phyloP scores from a whole-genome alignment of 1,140 invertebrate species.

The Helicoverpa zea region DNA sequence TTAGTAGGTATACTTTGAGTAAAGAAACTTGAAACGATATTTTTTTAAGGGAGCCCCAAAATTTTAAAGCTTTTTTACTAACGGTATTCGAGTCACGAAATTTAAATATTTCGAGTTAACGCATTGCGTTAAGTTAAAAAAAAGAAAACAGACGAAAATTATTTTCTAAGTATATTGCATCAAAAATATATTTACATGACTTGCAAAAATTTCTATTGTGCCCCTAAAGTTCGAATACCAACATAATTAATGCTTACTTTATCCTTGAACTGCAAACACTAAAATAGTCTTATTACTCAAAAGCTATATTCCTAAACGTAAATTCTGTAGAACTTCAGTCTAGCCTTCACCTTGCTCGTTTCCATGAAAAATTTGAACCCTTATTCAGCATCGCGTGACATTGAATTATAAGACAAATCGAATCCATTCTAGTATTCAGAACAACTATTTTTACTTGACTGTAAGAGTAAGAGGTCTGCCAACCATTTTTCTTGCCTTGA shows the following conservation, averaged over 20 bases:
- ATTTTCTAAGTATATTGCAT: no score
- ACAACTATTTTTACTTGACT: slow-evolving; percentile 35
- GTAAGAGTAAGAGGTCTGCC: slow-evolving; percentile 18
- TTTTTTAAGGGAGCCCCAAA: neutral
- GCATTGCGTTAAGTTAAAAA: no score
- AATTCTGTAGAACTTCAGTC: neutral
- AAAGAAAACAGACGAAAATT: no score
- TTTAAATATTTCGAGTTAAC: neutral
- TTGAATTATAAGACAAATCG: slow-evolving; percentile 34
- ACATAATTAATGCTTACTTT: neutral
- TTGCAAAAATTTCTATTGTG: neutral
- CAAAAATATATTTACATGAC: neutral
- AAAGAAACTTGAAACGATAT: neutral
- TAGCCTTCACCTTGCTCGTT: slow-evolving; percentile 13
- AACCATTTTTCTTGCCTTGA: slow-evolving; percentile 19
- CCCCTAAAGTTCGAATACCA: neutral
- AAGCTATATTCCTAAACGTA: neutral
- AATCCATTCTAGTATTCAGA: slow-evolving; percentile 31
- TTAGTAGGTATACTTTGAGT: neutral
- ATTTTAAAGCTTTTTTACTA: neutral
- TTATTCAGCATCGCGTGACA: slow-evolving; percentile 34
- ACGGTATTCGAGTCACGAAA: neutral
- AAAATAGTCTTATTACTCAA: slow-evolving; percentile 4
- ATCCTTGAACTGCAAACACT: neutral
- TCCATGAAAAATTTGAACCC: slow-evolving; percentile 21